A percentile compares a stretch with the other conserved stretches of the same genome.
Evolutionary conservation across 1,140 invertebrate species (phyloP).

Genomic region (Drosophila sp.): DNA sequence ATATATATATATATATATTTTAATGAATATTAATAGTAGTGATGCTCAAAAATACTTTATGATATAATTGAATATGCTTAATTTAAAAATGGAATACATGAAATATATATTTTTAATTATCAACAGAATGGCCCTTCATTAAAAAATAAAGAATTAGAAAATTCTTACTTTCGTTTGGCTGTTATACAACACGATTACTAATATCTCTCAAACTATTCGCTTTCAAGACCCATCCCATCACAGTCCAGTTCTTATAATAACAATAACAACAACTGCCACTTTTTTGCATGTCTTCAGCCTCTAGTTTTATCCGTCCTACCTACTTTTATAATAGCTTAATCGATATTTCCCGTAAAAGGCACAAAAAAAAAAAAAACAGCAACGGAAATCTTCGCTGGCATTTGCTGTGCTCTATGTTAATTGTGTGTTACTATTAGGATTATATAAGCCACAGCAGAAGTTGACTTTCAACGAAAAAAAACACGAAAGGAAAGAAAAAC

Average conservation of each 20-base stretch:
- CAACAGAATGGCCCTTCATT: too few relatives aligned
- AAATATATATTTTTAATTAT: too few relatives aligned
- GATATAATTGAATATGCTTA: not conserved
- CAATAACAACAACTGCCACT: slow-evolving; percentile 12
- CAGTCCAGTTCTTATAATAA: not conserved
- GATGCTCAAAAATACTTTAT: not conserved
- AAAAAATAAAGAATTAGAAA: too few relatives aligned
- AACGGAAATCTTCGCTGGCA: slow-evolving; percentile 18
- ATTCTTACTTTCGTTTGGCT: not conserved
- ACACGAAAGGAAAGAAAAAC: not conserved
- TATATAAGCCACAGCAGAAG: slow-evolving; percentile 28
- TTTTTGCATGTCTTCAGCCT: slow-evolving; percentile 34
- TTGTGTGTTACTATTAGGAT: slow-evolving; percentile 33
- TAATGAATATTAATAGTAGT: not conserved
- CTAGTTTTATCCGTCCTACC: slow-evolving; percentile 11
- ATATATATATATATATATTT: not conserved
- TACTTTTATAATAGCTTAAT: slow-evolving; percentile 70
- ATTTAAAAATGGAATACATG: not conserved
- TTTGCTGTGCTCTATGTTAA: slow-evolving; percentile 25
- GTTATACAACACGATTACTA: slow-evolving; percentile 27
- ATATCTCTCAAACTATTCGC: not conserved
- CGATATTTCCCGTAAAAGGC: slow-evolving; percentile 47
- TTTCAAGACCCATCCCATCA: not conserved
- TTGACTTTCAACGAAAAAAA: not conserved
- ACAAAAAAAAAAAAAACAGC: slow-evolving; percentile 17